These are phyloP conservation scores for Hypena proboscidalis DNA, from an alignment of 2,888 invertebrate species.

Conservation along the genomic window DNA sequence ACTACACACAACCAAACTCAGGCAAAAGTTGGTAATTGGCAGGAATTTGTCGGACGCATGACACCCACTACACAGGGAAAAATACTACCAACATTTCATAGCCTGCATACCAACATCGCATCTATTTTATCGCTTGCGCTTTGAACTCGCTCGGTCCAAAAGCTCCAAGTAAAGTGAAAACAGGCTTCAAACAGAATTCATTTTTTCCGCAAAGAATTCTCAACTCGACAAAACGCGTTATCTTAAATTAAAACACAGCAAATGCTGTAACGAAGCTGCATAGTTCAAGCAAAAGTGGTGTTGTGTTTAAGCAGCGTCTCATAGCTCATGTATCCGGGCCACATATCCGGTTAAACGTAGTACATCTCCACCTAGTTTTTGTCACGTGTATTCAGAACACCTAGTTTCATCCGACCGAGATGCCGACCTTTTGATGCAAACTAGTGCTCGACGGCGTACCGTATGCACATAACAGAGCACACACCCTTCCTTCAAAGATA, in stretches of 20 bases:
- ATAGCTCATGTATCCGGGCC: slow-evolving; percentile 45
- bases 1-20: no score
- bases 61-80: no score
- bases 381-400: slow-evolving; percentile 43
- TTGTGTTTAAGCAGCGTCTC: slow-evolving; percentile 23
- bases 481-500: no score
- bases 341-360: slow-evolving; percentile 33
- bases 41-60: no score
- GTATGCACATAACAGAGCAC: no score
- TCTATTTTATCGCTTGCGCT: no score
- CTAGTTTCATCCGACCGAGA: slow-evolving; percentile 46
- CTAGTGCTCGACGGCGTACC: slow-evolving; percentile 25
- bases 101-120: no score
- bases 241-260: not conserved
- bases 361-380: slow-evolving; percentile 31
- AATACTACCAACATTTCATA: no score
- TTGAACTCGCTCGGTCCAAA: no score
- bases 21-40: no score
- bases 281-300: slow-evolving; percentile 15
- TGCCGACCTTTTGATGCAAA: slow-evolving; percentile 52
- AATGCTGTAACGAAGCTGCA: not conserved
- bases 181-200: not conserved
- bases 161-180: not conserved
- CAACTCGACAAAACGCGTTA: not conserved
- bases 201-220: not conserved